phyloP scores from a whole-genome alignment of 2,113 vertebrate species.

The Desmodus rotundus region DNA sequence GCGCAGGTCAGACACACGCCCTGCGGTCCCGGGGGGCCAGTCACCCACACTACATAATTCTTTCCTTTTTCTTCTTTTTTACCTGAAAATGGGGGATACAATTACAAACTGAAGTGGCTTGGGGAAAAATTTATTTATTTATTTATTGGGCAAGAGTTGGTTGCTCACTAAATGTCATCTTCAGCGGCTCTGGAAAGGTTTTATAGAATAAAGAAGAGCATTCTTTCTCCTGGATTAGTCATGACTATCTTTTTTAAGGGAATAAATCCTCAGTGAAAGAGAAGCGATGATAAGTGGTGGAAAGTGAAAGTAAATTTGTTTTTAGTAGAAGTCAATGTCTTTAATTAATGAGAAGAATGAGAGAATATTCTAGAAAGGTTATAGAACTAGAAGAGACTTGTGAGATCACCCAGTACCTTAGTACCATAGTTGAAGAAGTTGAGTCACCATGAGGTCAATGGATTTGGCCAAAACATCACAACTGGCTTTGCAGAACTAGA shows the following conservation, averaged over 20 bases:
- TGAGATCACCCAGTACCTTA: neutral
- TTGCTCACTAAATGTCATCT: neutral
- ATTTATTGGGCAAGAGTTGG: neutral
- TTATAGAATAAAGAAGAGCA: neutral
- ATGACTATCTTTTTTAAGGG: neutral
- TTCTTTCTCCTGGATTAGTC: neutral
- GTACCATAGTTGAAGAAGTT: neutral
- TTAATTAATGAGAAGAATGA: neutral
- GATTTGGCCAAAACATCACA: neutral
- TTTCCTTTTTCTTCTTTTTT: neutral
- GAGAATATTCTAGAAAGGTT: neutral
- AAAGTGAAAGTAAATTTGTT: slow-evolving; percentile 22
- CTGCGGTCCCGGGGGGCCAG: neutral
- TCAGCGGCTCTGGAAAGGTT: neutral
- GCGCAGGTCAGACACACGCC: neutral
- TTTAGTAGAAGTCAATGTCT: neutral
- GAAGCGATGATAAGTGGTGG: neutral
- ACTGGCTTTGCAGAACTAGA: neutral
- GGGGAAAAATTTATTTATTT: neutral
- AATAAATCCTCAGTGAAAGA: neutral
- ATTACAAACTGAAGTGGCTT: neutral
- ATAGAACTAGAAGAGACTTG: neutral
- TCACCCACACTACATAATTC: neutral
- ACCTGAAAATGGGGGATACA: neutral
- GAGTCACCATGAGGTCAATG: neutral